Conservation (phyloP, 2,797 vertebrate genomes). For the Prunella strophiata region DNA sequence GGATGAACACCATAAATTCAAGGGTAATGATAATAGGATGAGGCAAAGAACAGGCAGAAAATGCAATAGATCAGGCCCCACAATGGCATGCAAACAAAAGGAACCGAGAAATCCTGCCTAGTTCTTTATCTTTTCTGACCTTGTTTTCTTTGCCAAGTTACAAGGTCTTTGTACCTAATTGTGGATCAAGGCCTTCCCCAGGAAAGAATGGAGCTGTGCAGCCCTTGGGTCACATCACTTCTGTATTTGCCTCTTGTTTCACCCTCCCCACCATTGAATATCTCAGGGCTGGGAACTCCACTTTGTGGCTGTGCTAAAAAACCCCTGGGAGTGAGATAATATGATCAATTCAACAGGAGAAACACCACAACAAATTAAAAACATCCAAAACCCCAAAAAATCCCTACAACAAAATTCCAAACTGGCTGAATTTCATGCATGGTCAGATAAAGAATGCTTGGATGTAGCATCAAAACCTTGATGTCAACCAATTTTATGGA, state of each 20-base stretch:
- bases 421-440: neutral
- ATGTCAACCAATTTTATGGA: neutral
- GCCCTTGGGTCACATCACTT: neutral
- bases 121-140: neutral
- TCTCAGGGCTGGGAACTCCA: neutral
- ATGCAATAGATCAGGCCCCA: neutral
- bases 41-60: neutral
- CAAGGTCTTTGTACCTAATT: neutral
- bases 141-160: neutral
- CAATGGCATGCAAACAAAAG: neutral
- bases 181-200: neutral
- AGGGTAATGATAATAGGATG: neutral
- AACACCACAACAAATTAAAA: neutral
- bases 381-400: rapidly evolving
- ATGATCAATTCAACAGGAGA: neutral
- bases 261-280: neutral
- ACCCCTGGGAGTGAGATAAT: neutral
- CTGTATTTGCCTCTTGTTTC: neutral
- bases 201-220: neutral
- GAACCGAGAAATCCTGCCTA: neutral
- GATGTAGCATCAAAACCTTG: neutral
- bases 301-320: neutral
- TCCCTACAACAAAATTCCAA: neutral
- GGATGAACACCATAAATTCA: neutral
- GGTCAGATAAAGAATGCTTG: neutral